These are phyloP conservation scores for Ceramica pisi DNA, from an alignment of 2,888 invertebrate species.

Conservation along the genomic window DNA sequence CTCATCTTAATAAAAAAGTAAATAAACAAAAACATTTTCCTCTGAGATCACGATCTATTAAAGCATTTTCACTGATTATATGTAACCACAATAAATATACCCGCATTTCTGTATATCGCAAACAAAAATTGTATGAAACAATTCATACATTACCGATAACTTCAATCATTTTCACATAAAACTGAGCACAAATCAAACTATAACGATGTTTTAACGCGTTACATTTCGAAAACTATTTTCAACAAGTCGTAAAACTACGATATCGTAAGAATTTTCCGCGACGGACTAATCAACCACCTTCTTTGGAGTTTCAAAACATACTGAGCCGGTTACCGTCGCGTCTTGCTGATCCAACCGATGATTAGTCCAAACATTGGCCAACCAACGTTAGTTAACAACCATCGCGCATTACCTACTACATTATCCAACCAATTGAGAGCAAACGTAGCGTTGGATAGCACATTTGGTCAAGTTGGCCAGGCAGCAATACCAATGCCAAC, in stretches of 20 bases:
- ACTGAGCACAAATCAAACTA: slow-evolving; percentile 51
- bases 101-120: slow-evolving; percentile 2
- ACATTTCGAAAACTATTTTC: slow-evolving; percentile 50
- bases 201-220: slow-evolving; percentile 36
- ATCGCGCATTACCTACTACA: not conserved
- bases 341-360: slow-evolving; percentile 32
- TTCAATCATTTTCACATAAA: slow-evolving; percentile 69
- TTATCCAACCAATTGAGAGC: not conserved
- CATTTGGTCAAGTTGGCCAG: slow-evolving; percentile 12
- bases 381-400: slow-evolving; percentile 8
- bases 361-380: slow-evolving; percentile 27
- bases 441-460: slow-evolving; percentile 6
- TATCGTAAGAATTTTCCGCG: slow-evolving; percentile 22
- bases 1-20: not conserved
- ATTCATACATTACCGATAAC: slow-evolving; percentile 65
- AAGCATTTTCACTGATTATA: slow-evolving; percentile 2
- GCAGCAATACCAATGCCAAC: slow-evolving; percentile 11
- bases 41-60: not conserved
- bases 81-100: too few relatives aligned
- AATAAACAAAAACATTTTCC: not conserved
- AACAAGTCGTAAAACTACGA: slow-evolving; percentile 49
- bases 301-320: slow-evolving; percentile 15
- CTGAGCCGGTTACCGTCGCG: slow-evolving; percentile 25
- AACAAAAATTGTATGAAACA: slow-evolving; percentile 34
- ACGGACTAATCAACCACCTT: slow-evolving; percentile 19